phyloP scores from a whole-genome alignment of 1,140 invertebrate species.

The Proales similis region DNA sequence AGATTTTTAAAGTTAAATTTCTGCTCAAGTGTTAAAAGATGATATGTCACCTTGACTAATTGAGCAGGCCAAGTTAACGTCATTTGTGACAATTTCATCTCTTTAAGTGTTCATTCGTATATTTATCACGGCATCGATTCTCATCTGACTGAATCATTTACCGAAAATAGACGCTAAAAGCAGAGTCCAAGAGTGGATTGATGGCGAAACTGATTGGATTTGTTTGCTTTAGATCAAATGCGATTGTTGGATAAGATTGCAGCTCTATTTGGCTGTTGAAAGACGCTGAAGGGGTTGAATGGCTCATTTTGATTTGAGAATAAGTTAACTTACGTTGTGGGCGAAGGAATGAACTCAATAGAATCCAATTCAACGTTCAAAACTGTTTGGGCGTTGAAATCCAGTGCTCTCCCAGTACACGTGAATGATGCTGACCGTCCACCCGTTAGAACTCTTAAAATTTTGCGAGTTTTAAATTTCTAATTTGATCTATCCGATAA shows the following conservation, averaged over 20 bases:
- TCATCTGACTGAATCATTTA: not conserved
- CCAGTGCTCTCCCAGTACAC: slow-evolving; percentile 1
- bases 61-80: too few relatives aligned
- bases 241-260: not conserved
- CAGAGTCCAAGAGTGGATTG: not conserved
- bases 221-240: not conserved
- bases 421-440: slow-evolving; percentile 8
- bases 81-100: too few relatives aligned
- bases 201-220: not conserved
- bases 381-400: not conserved
- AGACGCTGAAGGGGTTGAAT: too few relatives aligned
- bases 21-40: too few relatives aligned
- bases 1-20: too few relatives aligned
- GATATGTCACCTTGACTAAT: too few relatives aligned
- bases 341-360: not conserved
- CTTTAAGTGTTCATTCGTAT: too few relatives aligned
- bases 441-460: slow-evolving; percentile 5
- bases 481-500: not conserved
- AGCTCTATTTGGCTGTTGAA: slow-evolving; percentile 1
- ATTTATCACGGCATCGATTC: not conserved
- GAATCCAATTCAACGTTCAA: not conserved
- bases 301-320: too few relatives aligned
- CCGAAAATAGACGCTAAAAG: slow-evolving; percentile 19
- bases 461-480: not conserved
- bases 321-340: not conserved